Evolutionary conservation across 2,797 vertebrate genomes (phyloP).

Genomic region (Lithobates pipiens): DNA sequence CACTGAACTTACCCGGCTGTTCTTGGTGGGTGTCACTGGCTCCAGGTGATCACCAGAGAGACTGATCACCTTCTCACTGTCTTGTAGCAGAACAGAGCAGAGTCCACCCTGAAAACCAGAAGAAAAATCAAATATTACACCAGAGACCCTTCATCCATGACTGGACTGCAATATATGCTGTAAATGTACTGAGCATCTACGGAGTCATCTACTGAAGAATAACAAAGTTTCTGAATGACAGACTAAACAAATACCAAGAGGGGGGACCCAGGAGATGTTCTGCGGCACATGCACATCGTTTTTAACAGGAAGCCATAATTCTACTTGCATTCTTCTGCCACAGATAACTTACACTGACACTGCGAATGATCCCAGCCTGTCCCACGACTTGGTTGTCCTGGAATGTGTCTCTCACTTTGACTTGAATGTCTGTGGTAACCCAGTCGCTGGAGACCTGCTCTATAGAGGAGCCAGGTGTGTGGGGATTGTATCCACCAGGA

Average conservation of each 20-base stretch:
- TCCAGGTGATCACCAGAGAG: conserved; percentile 93
- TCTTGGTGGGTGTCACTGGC: conserved; percentile 91
- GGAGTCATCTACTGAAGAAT: too few relatives aligned
- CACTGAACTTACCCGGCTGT: conserved; percentile 85
- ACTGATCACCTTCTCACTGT: conserved; percentile 92
- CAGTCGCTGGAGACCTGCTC: conserved; percentile 92
- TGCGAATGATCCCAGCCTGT: conserved; percentile 88
- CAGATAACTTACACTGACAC: conserved; percentile 81
- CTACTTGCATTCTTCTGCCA: too few relatives aligned
- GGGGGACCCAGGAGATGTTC: too few relatives aligned
- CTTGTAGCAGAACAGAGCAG: conserved; percentile 92
- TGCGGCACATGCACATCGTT: too few relatives aligned
- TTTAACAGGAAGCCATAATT: too few relatives aligned
- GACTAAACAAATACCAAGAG: too few relatives aligned
- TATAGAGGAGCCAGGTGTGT: conserved; percentile 93
- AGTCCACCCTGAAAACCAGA: conserved; percentile 82
- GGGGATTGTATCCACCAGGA: conserved; percentile 93
- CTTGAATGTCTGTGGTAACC: conserved; percentile 95
- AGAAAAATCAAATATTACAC: not conserved
- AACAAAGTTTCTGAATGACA: too few relatives aligned
- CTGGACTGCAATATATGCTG: not conserved
- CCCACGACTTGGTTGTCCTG: conserved; percentile 86
- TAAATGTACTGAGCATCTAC: too few relatives aligned
- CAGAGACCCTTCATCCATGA: too few relatives aligned
- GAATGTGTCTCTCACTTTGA: conserved; percentile 89